These are phyloP conservation scores for Fabriciana adippe DNA, from an alignment of 2,888 invertebrate species.

Conservation along the genomic window DNA sequence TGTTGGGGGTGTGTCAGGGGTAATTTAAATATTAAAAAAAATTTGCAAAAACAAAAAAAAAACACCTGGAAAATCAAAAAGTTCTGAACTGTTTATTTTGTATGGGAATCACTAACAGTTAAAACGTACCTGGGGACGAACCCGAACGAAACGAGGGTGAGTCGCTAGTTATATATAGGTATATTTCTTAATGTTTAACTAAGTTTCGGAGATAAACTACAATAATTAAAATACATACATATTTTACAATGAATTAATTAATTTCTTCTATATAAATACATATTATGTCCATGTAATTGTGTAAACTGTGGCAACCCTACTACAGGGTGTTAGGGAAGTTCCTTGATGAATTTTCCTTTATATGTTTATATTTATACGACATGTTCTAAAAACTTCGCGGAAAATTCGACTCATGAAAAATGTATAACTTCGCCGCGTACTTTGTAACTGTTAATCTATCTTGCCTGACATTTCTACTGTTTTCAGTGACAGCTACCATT, in stretches of 20 bases:
- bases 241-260: neutral
- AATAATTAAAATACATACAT: neutral
- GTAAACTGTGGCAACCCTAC: conserved; percentile 6
- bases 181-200: no score
- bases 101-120: no score
- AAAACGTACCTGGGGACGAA: no score
- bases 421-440: conserved; percentile 28
- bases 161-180: no score
- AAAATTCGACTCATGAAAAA: conserved; percentile 36
- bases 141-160: no score
- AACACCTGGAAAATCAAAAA: no score
- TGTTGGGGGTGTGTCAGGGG: no score
- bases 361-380: conserved; percentile 38
- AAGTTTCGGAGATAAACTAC: neutral
- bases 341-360: conserved; percentile 40
- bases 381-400: conserved; percentile 29
- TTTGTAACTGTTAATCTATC: conserved; percentile 30
- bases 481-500: conserved; percentile 22
- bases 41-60: no score
- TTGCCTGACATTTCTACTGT: conserved; percentile 24
- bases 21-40: no score
- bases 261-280: no score
- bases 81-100: no score
- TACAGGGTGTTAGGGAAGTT: conserved; percentile 26
- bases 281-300: neutral